phyloP scores from a whole-genome alignment of 2,888 invertebrate species.

The Synergus japonicus region DNA sequence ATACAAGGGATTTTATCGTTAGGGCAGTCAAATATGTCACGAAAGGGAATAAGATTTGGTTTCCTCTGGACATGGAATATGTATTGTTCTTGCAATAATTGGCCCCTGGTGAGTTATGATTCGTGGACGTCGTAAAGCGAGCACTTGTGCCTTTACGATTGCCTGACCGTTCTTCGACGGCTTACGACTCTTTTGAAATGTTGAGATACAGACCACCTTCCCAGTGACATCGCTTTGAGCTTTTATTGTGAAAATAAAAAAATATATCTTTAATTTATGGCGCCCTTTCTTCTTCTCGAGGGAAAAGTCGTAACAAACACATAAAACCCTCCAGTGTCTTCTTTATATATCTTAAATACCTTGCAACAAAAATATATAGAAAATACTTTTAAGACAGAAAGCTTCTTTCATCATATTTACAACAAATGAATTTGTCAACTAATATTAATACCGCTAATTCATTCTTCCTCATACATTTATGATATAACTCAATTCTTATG shows the following conservation, averaged over 20 bases:
- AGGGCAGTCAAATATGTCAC: background rate
- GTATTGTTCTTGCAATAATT: constrained; percentile 70
- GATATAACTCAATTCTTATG: background rate
- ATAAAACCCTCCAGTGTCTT: background rate
- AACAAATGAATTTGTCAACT: too few species aligned
- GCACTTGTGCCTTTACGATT: constrained; percentile 57
- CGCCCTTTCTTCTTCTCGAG: background rate
- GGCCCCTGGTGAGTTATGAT: constrained; percentile 69
- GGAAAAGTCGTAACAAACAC: constrained; percentile 22
- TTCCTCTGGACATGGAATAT: background rate
- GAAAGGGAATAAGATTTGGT: background rate
- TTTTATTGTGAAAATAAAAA: constrained; percentile 30
- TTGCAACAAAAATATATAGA: background rate
- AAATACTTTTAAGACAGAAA: background rate
- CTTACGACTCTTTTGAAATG: constrained; percentile 38
- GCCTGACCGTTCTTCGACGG: constrained; percentile 53
- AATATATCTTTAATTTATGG: constrained; percentile 23
- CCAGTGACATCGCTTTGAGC: constrained; percentile 22
- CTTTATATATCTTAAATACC: background rate
- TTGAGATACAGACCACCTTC: constrained; percentile 9
- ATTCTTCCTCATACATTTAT: background rate
- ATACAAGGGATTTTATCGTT: too few species aligned
- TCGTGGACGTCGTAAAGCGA: constrained; percentile 67
- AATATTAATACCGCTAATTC: background rate
- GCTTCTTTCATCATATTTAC: too few species aligned